These are phyloP conservation scores for Chaenogobius annularis DNA, from an alignment of 2,113 vertebrate genomes.

Conservation along the genomic window DNA sequence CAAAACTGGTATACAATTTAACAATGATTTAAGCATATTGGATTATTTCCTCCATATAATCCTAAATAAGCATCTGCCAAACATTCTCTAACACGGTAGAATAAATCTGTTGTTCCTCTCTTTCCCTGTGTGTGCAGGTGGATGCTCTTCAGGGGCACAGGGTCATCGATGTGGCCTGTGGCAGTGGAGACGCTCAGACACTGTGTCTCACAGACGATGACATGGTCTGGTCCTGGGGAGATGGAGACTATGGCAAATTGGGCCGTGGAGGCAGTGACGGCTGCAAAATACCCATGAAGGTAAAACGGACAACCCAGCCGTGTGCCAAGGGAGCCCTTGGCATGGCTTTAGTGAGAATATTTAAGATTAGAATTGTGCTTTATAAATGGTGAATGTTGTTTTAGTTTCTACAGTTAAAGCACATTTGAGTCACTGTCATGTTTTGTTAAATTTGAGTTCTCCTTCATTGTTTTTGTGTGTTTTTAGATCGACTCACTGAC, in stretches of 20 bases:
- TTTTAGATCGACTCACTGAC: slow-evolving; percentile 95
- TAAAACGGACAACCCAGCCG: slow-evolving; percentile 47
- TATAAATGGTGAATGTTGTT: too few species aligned
- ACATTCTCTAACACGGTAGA: not conserved
- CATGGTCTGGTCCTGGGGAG: slow-evolving; percentile 99
- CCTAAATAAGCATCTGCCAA: too few species aligned
- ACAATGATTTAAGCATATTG: not conserved
- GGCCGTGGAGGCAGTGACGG: slow-evolving; percentile 96
- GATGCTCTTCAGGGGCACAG: slow-evolving; percentile 95
- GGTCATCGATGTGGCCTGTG: slow-evolving; percentile 95
- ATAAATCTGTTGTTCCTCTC: slow-evolving; percentile 12
- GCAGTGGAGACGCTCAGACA: slow-evolving; percentile 95
- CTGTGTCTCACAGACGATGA: slow-evolving; percentile 95
- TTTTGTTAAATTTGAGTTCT: not conserved
- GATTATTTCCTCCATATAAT: not conserved
- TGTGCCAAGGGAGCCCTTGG: not conserved
- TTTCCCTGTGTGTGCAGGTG: slow-evolving; percentile 78
- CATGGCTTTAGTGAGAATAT: too few species aligned
- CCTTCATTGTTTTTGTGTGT: not conserved
- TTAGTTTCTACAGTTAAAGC: too few species aligned
- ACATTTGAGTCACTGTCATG: too few species aligned
- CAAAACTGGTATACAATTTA: slow-evolving; percentile 84
- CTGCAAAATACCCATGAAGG: slow-evolving; percentile 99
- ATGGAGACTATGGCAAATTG: slow-evolving; percentile 96
- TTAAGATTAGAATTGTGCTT: not conserved